These are phyloP conservation scores for Phylloscopus trochiloides DNA, from an alignment of 2,113 vertebrate species.

Conservation along the genomic window DNA sequence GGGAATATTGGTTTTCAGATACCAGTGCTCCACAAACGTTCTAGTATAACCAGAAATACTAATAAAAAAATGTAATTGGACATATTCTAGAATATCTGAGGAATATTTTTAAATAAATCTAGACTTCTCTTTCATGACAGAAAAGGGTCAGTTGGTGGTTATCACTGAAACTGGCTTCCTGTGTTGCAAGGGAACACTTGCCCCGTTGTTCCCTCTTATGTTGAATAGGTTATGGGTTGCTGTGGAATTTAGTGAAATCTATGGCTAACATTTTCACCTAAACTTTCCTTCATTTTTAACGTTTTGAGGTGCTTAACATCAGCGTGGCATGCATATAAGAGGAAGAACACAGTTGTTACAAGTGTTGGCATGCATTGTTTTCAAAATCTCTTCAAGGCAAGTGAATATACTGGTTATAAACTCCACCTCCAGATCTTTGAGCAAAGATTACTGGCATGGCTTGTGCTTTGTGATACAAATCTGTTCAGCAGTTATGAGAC, in stretches of 20 bases:
- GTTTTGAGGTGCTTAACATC: background rate
- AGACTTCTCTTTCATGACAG: background rate
- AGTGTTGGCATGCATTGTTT: background rate
- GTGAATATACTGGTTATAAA: background rate
- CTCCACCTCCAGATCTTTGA: background rate
- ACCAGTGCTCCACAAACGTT: background rate
- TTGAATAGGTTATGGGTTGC: background rate
- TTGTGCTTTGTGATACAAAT: background rate
- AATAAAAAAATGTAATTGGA: background rate
- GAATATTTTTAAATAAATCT: background rate
- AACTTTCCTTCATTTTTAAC: background rate
- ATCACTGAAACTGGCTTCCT: background rate
- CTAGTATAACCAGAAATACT: background rate
- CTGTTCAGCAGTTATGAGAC: background rate
- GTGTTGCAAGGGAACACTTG: background rate
- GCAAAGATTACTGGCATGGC: background rate
- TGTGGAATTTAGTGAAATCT: background rate
- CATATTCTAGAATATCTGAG: background rate
- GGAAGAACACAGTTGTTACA: background rate
- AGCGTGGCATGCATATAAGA: background rate
- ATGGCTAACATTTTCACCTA: background rate
- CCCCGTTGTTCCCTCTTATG: accelerated
- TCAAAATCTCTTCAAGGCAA: background rate
- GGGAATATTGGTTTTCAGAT: background rate
- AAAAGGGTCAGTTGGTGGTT: background rate